A percentile compares a stretch with the other conserved stretches of the same genome.
phyloP scores from a whole-genome alignment of 2,113 vertebrate species.

The Sander lucioperca region DNA sequence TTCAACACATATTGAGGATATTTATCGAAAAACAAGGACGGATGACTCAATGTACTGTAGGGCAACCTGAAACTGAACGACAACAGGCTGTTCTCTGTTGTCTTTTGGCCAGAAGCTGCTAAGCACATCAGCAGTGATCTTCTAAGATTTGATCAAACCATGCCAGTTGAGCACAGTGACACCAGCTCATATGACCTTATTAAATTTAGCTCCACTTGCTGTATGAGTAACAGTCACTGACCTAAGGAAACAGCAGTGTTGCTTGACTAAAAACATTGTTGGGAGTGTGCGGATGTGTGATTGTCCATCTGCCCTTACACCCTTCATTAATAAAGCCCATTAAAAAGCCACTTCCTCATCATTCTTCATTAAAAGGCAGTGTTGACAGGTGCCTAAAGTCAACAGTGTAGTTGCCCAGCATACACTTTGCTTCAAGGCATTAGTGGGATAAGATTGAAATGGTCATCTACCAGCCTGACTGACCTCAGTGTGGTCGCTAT shows the following conservation, averaged over 20 bases:
- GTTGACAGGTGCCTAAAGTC: slow-evolving; percentile 15
- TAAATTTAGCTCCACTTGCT: slow-evolving; percentile 52
- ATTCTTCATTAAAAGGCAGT: slow-evolving; percentile 36
- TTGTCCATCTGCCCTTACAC: slow-evolving; percentile 24
- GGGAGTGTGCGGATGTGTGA: slow-evolving; percentile 21
- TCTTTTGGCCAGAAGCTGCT: slow-evolving; percentile 29
- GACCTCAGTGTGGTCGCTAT: slow-evolving; percentile 38
- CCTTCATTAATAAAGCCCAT: slow-evolving; percentile 19
- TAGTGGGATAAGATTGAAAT: slow-evolving; percentile 45
- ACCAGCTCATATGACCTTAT: slow-evolving; percentile 57
- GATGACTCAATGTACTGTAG: background rate
- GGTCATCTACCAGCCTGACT: slow-evolving; percentile 28
- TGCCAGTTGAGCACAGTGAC: slow-evolving; percentile 52
- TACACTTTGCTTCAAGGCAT: slow-evolving; percentile 53
- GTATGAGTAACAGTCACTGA: slow-evolving; percentile 21
- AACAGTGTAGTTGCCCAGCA: slow-evolving; percentile 57
- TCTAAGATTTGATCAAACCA: slow-evolving; percentile 66
- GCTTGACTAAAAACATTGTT: slow-evolving; percentile 36
- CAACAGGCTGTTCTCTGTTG: background rate
- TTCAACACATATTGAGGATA: background rate
- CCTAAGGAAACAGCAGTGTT: slow-evolving; percentile 24
- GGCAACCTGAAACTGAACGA: background rate
- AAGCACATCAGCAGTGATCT: slow-evolving; percentile 21
- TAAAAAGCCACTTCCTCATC: slow-evolving; percentile 33
- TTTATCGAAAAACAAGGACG: slow-evolving; percentile 11